phyloP scores from a whole-genome alignment of 1,140 invertebrate species.

The Melipona quadrifasciata region DNA sequence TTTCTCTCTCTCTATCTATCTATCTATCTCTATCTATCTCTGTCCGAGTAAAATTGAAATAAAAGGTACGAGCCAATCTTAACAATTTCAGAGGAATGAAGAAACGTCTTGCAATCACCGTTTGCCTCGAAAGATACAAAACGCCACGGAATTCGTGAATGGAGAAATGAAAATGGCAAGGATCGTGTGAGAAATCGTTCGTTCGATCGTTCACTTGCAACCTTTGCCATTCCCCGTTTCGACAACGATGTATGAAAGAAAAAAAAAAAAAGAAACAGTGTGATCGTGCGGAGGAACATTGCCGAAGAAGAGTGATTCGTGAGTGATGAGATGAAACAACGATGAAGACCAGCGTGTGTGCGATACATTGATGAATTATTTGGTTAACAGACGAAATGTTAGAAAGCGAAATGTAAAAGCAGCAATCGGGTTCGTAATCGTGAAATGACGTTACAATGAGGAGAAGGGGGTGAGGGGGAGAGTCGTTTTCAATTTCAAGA shows the following conservation, averaged over 20 bases:
- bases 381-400: conserved; percentile 37
- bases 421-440: conserved; percentile 15
- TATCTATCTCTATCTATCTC: neutral
- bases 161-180: conserved; percentile 24
- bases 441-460: neutral
- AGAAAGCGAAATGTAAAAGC: conserved; percentile 34
- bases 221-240: conserved; percentile 12
- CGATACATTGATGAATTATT: neutral
- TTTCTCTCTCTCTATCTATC: no score
- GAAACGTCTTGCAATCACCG: conserved; percentile 8
- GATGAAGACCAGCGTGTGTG: conserved; percentile 13
- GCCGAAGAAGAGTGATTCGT: neutral
- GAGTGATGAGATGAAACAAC: conserved; percentile 2
- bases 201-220: neutral
- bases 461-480: neutral
- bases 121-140: neutral
- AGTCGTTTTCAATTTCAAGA: conserved; percentile 67
- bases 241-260: neutral
- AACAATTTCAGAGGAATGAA: neutral
- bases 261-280: no score
- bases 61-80: no score
- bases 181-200: neutral
- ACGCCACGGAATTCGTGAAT: conserved; percentile 26
- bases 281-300: neutral
- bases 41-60: neutral